phyloP scores from a whole-genome alignment of 2,888 invertebrate species.

The Cryptocephalus primarius region DNA sequence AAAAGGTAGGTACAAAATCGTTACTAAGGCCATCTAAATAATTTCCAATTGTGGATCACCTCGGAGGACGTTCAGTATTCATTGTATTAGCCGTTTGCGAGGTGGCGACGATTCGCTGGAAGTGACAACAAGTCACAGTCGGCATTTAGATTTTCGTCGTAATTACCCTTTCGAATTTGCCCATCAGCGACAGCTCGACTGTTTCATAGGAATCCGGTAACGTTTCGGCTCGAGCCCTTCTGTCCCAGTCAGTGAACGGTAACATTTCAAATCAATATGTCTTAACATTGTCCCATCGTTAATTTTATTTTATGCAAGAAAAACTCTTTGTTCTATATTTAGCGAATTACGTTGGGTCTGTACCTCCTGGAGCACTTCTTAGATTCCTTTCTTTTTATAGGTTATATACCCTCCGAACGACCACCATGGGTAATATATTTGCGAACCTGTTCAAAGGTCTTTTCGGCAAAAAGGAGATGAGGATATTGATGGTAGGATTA shows the following conservation, averaged over 20 bases:
- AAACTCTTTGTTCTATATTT: constrained; percentile 30
- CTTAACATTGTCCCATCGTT: constrained; percentile 1
- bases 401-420: too few species aligned
- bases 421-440: constrained; percentile 95
- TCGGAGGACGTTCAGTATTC: too few species aligned
- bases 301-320: constrained; percentile 23
- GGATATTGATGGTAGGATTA: constrained; percentile 98
- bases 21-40: constrained; percentile 23
- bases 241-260: not conserved
- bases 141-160: constrained; percentile 28
- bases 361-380: constrained; percentile 3
- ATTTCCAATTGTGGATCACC: not conserved
- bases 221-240: too few species aligned
- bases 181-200: too few species aligned
- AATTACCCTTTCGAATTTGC: constrained; percentile 1
- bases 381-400: not conserved
- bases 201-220: too few species aligned
- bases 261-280: constrained; percentile 32
- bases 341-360: constrained; percentile 9
- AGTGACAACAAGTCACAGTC: constrained; percentile 46
- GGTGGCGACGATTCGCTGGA: constrained; percentile 8
- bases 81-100: too few species aligned
- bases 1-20: constrained; percentile 42
- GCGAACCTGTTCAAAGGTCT: constrained; percentile 97
- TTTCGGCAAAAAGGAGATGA: constrained; percentile 99